Conservation (phyloP, 2,113 vertebrate genomes). For the Emydocephalus ijimae region DNA sequence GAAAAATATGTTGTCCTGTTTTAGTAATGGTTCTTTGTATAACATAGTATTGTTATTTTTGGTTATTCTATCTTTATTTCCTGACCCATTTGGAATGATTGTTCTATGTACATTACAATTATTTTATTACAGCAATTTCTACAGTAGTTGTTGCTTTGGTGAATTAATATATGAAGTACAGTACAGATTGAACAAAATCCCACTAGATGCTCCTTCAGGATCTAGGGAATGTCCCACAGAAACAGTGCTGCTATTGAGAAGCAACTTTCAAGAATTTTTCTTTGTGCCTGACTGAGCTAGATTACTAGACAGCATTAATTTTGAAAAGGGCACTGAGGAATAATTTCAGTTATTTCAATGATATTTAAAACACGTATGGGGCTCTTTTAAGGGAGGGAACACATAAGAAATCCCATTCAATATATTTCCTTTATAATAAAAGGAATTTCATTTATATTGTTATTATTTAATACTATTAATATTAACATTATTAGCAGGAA, state of each 20-base stretch:
- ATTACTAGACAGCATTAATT: not conserved
- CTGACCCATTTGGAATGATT: not conserved
- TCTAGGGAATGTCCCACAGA: not conserved
- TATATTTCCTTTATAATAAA: not conserved
- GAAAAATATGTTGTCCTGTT: constrained; percentile 9
- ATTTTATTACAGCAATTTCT: not conserved
- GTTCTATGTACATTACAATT: not conserved
- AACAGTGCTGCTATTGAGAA: not conserved
- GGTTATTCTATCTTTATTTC: not conserved
- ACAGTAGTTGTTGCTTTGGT: not conserved
- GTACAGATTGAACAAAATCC: not conserved
- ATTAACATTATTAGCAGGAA: not conserved
- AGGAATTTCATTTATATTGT: not conserved
- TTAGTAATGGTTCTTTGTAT: not conserved
- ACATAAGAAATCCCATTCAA: not conserved
- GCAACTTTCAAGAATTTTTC: not conserved
- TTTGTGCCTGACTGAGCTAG: not conserved
- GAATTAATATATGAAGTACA: not conserved
- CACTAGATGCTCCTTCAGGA: not conserved
- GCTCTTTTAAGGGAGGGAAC: not conserved
- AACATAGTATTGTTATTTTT: not conserved
- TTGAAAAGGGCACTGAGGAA: not conserved
- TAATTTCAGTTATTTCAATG: not conserved
- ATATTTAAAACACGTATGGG: not conserved
- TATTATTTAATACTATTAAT: not conserved